Percentiles rank a stretch among this genome's conserved stretches.
Conservation (phyloP, 2,888 invertebrate genomes). For the Scaptomyza polygonia region DNA sequence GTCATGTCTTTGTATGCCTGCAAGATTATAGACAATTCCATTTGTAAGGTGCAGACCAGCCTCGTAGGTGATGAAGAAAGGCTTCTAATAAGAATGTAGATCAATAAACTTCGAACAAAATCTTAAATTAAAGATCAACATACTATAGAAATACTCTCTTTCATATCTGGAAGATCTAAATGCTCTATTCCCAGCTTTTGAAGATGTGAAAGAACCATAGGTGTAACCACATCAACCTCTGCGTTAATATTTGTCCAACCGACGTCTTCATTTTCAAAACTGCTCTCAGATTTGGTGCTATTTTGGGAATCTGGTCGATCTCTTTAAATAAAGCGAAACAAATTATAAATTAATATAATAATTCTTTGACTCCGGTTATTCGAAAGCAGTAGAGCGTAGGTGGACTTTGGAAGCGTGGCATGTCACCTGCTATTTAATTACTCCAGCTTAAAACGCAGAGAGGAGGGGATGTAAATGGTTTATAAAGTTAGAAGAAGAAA, state of each 20-base stretch:
- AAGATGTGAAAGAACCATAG: conserved; percentile 79
- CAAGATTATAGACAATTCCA: conserved; percentile 82
- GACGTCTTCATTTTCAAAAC: conserved; percentile 63
- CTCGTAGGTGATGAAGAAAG: conserved; percentile 81
- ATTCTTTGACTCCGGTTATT: too few species aligned
- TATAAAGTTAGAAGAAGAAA: too few species aligned
- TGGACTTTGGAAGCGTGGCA: too few species aligned
- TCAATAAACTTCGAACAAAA: neutral
- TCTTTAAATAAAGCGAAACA: conserved; percentile 23
- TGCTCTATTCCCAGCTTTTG: conserved; percentile 79
- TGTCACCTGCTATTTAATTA: too few species aligned
- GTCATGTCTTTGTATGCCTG: conserved; percentile 78
- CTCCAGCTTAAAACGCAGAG: too few species aligned
- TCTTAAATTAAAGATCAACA: conserved; percentile 15
- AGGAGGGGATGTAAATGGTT: too few species aligned
- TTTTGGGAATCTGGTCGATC: conserved; percentile 12
- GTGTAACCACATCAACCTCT: conserved; percentile 83
- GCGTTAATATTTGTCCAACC: conserved; percentile 83
- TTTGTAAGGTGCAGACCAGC: conserved; percentile 80
- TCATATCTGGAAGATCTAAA: conserved; percentile 80
- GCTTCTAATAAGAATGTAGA: conserved; percentile 65
- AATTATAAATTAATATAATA: neutral
- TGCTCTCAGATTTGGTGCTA: conserved; percentile 22
- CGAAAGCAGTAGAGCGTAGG: too few species aligned
- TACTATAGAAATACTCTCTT: conserved; percentile 82